These are phyloP conservation scores for Aldabrachelys gigantea DNA, from an alignment of 2,113 vertebrate genomes.

Conservation along the genomic window DNA sequence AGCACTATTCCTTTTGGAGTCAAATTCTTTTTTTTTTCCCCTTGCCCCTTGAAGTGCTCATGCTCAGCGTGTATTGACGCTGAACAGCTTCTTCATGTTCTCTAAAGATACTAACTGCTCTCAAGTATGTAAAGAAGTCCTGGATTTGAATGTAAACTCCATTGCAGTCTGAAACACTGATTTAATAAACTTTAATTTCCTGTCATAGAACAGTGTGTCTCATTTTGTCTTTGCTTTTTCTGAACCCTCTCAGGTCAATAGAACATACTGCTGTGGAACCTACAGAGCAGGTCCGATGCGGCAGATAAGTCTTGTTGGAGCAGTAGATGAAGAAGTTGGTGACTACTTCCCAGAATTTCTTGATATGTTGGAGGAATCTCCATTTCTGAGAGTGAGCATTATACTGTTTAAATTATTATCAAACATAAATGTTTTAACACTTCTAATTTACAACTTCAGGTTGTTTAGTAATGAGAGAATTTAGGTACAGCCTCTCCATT, in stretches of 20 bases:
- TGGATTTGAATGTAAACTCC: not conserved
- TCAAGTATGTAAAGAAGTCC: not conserved
- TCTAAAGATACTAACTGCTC: not conserved
- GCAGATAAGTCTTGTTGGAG: conserved; percentile 98
- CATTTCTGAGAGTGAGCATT: conserved; percentile 92
- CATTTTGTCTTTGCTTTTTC: not conserved
- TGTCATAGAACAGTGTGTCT: not conserved
- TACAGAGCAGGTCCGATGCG: conserved; percentile 97
- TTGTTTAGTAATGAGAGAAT: not conserved
- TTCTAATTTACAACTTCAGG: not conserved
- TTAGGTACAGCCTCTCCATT: not conserved
- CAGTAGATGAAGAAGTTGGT: conserved; percentile 97
- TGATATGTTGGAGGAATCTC: conserved; percentile 98
- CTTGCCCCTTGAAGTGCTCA: not conserved
- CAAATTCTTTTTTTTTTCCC: not conserved
- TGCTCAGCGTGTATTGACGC: fast-evolving
- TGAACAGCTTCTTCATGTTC: fast-evolving
- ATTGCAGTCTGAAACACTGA: not conserved
- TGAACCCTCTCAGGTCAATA: conserved; percentile 84
- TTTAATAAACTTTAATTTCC: fast-evolving
- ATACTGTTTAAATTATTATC: not conserved
- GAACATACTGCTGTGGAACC: conserved; percentile 96
- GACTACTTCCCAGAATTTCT: conserved; percentile 98
- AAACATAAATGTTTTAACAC: not conserved
- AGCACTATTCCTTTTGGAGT: not conserved